Conservation (phyloP, 2,888 invertebrate genomes). For the Troides helena region DNA sequence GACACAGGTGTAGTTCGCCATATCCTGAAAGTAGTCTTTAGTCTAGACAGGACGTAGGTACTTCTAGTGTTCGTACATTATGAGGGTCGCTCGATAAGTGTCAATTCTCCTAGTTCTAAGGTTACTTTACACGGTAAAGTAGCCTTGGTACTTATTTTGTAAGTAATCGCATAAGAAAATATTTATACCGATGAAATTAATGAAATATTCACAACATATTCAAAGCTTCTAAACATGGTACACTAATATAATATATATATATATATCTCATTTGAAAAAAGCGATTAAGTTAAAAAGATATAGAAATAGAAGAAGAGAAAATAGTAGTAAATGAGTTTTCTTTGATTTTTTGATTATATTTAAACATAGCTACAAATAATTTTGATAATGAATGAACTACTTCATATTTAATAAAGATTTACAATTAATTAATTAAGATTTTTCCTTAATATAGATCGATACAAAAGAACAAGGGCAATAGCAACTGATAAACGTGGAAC, state of each 20-base stretch:
- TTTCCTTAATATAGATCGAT: neutral
- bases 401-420: no score
- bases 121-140: neutral
- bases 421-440: no score
- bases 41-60: constrained; percentile 28
- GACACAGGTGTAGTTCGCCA: constrained; percentile 97
- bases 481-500: neutral
- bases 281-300: no score
- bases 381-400: no score
- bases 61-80: constrained; percentile 9
- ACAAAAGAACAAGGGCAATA: neutral
- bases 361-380: no score
- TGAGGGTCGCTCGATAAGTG: constrained; percentile 7
- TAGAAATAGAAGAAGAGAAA: no score
- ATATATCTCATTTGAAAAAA: no score
- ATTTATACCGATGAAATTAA: neutral
- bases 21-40: constrained; percentile 80
- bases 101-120: constrained; percentile 10
- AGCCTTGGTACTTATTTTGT: neutral
- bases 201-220: no score
- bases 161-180: neutral
- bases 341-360: no score
- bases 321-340: no score
- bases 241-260: no score
- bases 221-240: no score